Percentiles rank a stretch among this genome's conserved stretches.
These are phyloP conservation scores for Saccostrea cuccullata DNA, from an alignment of 1,140 invertebrate genomes.

Conservation along the genomic window DNA sequence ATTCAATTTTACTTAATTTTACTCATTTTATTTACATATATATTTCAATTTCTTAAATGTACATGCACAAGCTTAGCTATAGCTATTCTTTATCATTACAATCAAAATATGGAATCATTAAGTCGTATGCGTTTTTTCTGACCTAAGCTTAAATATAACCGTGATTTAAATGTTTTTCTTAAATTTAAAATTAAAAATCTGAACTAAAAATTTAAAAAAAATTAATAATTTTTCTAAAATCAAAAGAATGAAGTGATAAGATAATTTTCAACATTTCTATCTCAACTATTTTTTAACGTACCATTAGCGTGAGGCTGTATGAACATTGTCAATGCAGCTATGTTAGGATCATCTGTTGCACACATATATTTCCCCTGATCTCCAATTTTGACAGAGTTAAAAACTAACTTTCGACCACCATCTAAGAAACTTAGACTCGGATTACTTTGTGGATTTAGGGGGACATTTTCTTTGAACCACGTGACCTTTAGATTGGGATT, in stretches of 20 bases:
- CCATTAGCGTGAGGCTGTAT: constrained; percentile 1
- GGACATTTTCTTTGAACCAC: neutral
- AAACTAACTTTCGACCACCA: neutral
- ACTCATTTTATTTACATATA: too few species aligned
- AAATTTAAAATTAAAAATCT: too few species aligned
- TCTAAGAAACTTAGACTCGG: neutral
- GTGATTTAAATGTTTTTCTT: too few species aligned
- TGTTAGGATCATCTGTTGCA: neutral
- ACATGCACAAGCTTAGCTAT: too few species aligned
- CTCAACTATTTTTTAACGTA: neutral
- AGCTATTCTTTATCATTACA: too few species aligned
- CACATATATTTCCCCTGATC: constrained; percentile 14
- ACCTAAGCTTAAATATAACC: too few species aligned
- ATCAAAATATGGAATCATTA: too few species aligned
- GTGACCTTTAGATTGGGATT: neutral
- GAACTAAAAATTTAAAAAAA: too few species aligned
- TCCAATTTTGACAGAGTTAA: neutral
- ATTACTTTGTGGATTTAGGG: neutral
- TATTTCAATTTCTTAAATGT: too few species aligned
- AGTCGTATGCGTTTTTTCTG: too few species aligned
- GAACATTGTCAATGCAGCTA: neutral
- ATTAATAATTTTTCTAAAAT: neutral
- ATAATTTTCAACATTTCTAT: neutral
- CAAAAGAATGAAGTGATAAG: neutral
- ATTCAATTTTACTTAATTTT: too few species aligned